These are phyloP conservation scores for Halictus quadricinctus DNA, from an alignment of 2,888 invertebrate species.

Conservation along the genomic window DNA sequence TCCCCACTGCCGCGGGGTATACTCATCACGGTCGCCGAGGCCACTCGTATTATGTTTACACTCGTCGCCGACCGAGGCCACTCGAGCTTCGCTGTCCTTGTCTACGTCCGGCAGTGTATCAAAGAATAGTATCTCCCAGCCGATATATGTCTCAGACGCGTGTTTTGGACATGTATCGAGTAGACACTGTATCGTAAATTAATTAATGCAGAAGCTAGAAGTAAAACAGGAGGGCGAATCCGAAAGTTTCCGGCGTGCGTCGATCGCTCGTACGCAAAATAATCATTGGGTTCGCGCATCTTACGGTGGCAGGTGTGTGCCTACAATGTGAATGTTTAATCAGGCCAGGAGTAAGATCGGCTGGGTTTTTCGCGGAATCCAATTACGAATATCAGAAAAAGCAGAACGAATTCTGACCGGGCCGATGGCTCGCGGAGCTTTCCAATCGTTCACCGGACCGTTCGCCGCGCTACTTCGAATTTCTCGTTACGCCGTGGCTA, in stretches of 20 bases:
- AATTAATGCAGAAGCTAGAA: background rate
- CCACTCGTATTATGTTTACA: no score
- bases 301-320: background rate
- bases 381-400: slow-evolving; percentile 4
- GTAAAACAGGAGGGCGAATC: background rate
- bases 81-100: no score
- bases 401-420: slow-evolving; percentile 3
- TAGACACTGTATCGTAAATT: background rate
- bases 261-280: background rate
- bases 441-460: slow-evolving; percentile 6
- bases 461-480: slow-evolving; percentile 15
- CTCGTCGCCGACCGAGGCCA: no score
- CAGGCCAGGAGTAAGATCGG: background rate
- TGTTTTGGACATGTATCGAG: no score
- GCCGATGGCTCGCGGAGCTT: background rate
- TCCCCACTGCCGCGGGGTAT: no score
- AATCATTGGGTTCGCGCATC: background rate
- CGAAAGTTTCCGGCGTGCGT: background rate
- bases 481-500: slow-evolving; percentile 20
- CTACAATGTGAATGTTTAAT: slow-evolving; percentile 1
- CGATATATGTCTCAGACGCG: no score
- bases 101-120: no score
- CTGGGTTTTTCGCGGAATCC: slow-evolving; percentile 6
- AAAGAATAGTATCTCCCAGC: no score
- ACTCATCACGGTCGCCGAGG: no score